Evolutionary conservation across 2,888 invertebrate genomes (phyloP).

Genomic region (Heliconius ethilla): DNA sequence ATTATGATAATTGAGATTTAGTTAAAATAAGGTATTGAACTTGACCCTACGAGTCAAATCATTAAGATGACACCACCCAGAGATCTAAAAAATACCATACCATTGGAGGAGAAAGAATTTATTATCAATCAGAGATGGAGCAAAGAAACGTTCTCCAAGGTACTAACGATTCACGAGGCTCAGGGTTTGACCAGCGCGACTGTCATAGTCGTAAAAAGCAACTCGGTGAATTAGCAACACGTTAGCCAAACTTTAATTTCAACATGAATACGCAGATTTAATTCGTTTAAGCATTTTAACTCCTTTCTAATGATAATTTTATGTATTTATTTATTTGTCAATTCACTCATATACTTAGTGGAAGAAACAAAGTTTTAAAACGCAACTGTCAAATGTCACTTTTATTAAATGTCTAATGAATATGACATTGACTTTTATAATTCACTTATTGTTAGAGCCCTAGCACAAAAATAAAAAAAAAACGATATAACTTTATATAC

Average conservation of each 20-base stretch:
- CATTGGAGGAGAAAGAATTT: too few relatives aligned
- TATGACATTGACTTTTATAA: not conserved
- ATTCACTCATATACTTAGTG: not conserved
- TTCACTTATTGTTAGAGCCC: not conserved
- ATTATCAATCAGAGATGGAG: too few relatives aligned
- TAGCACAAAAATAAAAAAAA: not conserved
- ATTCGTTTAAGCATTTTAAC: not conserved
- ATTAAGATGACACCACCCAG: not conserved
- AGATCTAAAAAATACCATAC: not conserved
- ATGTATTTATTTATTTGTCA: conserved; percentile 2
- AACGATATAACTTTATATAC: not conserved
- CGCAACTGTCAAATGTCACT: conserved; percentile 6
- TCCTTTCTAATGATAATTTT: conserved; percentile 14
- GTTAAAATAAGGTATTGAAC: too few relatives aligned
- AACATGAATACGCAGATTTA: not conserved
- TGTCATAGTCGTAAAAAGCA: not conserved
- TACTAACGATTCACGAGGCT: not conserved
- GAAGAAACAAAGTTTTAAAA: not conserved
- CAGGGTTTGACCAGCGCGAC: not conserved
- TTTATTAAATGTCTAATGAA: conserved; percentile 1
- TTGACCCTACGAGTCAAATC: not conserved
- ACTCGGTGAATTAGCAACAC: not conserved
- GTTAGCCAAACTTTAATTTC: not conserved
- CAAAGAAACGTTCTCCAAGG: too few relatives aligned
- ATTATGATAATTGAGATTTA: too few relatives aligned